phyloP scores from a whole-genome alignment of 2,113 vertebrate genomes.

The Sterna hirundo region DNA sequence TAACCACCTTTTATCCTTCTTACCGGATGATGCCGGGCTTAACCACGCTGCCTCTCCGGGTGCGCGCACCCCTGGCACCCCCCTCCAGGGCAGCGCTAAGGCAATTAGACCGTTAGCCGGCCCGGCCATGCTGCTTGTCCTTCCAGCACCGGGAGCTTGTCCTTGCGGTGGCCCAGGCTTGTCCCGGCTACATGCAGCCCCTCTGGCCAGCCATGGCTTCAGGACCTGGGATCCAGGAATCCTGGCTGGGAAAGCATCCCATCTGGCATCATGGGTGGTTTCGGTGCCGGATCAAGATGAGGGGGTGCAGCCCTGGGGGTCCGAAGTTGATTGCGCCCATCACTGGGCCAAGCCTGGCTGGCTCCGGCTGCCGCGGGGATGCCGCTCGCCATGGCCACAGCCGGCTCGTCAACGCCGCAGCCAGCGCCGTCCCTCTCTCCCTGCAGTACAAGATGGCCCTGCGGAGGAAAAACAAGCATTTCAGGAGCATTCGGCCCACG shows the following conservation, averaged over 20 bases:
- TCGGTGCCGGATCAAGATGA: background rate
- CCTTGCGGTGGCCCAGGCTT: background rate
- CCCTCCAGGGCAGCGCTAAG: background rate
- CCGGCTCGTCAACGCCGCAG: accelerated
- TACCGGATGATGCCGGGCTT: conserved; percentile 21
- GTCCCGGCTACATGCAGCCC: too few species aligned
- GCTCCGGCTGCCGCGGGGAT: accelerated
- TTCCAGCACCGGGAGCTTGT: accelerated
- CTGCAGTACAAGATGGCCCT: conserved; percentile 76
- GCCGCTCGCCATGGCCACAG: accelerated
- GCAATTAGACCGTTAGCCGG: background rate
- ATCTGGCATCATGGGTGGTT: accelerated
- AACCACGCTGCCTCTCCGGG: background rate
- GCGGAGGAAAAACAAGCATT: conserved; percentile 74
- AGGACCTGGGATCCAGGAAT: background rate
- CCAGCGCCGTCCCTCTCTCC: background rate
- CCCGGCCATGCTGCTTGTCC: background rate
- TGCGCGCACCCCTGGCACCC: background rate
- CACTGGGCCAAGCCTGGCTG: accelerated
- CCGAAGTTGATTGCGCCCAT: background rate
- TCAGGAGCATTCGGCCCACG: conserved; percentile 77
- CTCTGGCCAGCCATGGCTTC: background rate
- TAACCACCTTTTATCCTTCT: background rate
- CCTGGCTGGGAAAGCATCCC: background rate
- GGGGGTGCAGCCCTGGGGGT: background rate